Conservation (phyloP, 2,888 invertebrate genomes). For the Anorthoa munda region DNA sequence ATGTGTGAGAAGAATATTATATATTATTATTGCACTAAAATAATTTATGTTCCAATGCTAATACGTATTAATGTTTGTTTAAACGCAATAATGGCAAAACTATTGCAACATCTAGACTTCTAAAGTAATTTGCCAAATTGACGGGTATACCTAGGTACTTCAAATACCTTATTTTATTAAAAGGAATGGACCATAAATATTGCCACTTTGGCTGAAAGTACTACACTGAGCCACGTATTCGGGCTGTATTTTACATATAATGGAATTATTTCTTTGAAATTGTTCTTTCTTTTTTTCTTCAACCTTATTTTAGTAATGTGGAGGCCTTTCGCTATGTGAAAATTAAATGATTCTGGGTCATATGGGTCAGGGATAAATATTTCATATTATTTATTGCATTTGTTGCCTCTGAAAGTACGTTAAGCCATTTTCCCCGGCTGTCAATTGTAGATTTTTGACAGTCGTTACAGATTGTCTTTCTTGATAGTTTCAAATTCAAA, state of each 20-base stretch:
- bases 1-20: neutral
- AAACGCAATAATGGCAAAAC: neutral
- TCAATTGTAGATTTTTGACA: too few relatives aligned
- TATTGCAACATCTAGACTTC: constrained; percentile 36
- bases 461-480: too few relatives aligned
- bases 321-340: constrained; percentile 1
- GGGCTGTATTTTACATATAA: constrained; percentile 62
- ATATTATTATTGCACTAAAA: neutral
- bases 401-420: too few relatives aligned
- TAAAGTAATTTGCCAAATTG: constrained; percentile 59
- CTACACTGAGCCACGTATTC: constrained; percentile 51
- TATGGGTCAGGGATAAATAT: neutral
- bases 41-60: neutral
- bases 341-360: constrained; percentile 28
- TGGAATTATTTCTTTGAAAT: constrained; percentile 61
- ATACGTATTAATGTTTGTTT: constrained; percentile 1
- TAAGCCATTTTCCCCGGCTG: too few relatives aligned
- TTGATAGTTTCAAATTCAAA: too few relatives aligned
- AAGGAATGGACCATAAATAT: constrained; percentile 62
- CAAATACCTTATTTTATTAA: constrained; percentile 60
- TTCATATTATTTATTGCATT: neutral
- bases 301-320: constrained; percentile 23
- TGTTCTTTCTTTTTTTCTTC: constrained; percentile 48
- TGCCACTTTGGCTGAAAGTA: constrained; percentile 54
- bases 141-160: constrained; percentile 35